These are phyloP conservation scores for Enteromius anoplus DNA, from an alignment of 2,797 vertebrate genomes.

Conservation along the genomic window DNA sequence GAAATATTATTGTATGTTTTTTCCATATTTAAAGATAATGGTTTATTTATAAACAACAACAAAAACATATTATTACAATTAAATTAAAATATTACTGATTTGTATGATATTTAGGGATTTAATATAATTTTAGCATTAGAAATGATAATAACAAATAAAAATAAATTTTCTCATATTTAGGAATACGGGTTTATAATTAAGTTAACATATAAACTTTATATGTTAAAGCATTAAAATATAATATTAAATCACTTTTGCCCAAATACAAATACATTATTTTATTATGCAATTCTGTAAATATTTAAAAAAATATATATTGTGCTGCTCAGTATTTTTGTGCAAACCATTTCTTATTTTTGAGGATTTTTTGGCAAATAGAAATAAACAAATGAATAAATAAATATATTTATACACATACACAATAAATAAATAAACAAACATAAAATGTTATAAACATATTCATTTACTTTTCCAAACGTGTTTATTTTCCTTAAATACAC, in stretches of 20 bases:
- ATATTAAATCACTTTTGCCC: background rate
- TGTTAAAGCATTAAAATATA: background rate
- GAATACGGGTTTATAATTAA: background rate
- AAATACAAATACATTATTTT: background rate
- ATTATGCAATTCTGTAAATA: background rate
- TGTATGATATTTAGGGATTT: background rate
- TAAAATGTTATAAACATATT: background rate
- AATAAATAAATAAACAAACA: background rate
- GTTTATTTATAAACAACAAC: background rate
- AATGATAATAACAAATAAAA: too few species aligned
- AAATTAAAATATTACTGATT: background rate
- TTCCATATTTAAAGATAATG: background rate
- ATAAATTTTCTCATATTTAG: background rate
- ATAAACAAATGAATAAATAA: background rate
- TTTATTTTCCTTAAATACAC: background rate
- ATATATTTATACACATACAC: background rate
- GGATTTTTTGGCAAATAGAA: background rate
- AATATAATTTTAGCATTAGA: background rate
- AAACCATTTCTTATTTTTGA: background rate
- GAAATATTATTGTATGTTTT: background rate
- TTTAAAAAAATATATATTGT: background rate
- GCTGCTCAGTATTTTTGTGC: background rate
- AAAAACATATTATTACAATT: background rate
- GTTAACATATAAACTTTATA: background rate
- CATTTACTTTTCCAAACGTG: background rate